These are phyloP conservation scores for Pheosia gnoma DNA, from an alignment of 2,888 invertebrate species.

Conservation along the genomic window DNA sequence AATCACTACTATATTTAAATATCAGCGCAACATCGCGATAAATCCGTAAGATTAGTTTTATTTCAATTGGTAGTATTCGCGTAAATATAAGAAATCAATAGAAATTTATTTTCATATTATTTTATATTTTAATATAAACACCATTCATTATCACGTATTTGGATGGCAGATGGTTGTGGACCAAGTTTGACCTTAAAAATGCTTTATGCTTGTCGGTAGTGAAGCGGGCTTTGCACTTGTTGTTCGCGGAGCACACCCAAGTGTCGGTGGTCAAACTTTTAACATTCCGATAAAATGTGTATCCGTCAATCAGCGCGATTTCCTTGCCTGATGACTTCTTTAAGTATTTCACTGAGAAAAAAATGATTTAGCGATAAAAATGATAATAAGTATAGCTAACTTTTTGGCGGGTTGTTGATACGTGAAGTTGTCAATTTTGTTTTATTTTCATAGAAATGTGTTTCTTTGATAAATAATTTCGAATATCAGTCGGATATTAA, in stretches of 20 bases:
- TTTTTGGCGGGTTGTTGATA: no score
- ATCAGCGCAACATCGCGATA: no score
- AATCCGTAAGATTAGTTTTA: no score
- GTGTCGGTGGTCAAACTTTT: conserved; percentile 3
- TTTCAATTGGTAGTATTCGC: no score
- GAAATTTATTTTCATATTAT: neutral
- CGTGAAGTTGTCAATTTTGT: no score
- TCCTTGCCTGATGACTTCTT: conserved; percentile 38
- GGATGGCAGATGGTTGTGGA: conserved; percentile 13
- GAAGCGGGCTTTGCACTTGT: conserved; percentile 24
- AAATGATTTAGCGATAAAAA: neutral
- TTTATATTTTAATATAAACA: conserved; percentile 8
- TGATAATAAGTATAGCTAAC: no score
- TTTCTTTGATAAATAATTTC: no score
- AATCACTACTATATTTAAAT: no score
- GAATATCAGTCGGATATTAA: no score
- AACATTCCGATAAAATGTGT: conserved; percentile 40
- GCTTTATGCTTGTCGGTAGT: conserved; percentile 12
- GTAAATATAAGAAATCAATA: no score
- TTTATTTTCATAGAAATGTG: no score
- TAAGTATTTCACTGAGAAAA: conserved; percentile 37
- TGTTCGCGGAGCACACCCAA: conserved; percentile 10
- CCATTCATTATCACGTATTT: conserved; percentile 11
- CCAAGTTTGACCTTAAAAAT: conserved; percentile 11
- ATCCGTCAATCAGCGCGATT: conserved; percentile 45